Evolutionary conservation across 2,797 vertebrate species (phyloP), one percentile per base, ranked within the genome.

Genomic region (Podarcis siculus): DNA sequence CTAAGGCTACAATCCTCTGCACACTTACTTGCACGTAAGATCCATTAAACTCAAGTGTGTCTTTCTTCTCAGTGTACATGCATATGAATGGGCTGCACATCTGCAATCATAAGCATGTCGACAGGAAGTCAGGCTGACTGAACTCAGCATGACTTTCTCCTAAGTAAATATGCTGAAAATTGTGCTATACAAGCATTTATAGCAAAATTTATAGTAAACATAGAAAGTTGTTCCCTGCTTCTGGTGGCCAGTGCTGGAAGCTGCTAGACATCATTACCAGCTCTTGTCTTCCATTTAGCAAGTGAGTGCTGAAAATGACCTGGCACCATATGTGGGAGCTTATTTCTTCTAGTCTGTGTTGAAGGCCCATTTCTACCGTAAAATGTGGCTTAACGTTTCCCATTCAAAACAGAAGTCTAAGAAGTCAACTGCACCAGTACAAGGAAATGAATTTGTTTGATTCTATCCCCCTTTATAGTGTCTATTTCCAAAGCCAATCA

Each of bases 401-500:
- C 8, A 0, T 12, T 39, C 83, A 12, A 3, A 85, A 32, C 12
- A 8, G 3, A 64, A 15, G 13, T 4, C 7, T 23, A 2, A 21
- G 9, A 86, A 69, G 80, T 80, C 6, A 35, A 23, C 30, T 37
- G 1, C 4, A 0, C 1, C 21, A 39, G 3, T 5, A 55, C 32
- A 10, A 82, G 27, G 17, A 75, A 72, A 37, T 58, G 32, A 9
- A 77, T 49, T 55, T 45, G 0, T 64, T 49, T 4, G 66, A 2
- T 30, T 71, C 42, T 86, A 2, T 83, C 84, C 94, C 86, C 89
- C 84, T 42, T 15, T 61, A 75, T 89, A 84, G 79, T 72, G 90
- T 86, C 86, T 86, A 82, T 79, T 94, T 92, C 92, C 91, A 79
- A 87, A 89, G 73, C 61, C 90, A 89, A 91, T 90, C 58, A 79